Evolutionary conservation across 2,888 invertebrate species (phyloP).

Genomic region (Cheilosia grossa): DNA sequence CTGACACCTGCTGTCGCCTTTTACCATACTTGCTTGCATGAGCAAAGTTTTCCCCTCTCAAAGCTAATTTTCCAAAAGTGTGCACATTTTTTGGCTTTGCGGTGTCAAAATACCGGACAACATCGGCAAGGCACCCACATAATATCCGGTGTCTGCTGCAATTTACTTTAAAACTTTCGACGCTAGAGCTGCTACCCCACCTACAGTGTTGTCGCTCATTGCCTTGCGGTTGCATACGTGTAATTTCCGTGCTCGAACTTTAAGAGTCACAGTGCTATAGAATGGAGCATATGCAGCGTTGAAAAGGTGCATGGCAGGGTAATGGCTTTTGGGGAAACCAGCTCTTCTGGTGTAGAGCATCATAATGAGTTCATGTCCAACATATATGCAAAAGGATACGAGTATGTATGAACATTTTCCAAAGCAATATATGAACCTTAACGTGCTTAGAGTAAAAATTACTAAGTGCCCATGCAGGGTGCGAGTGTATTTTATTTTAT

Average conservation of each 20-base stretch:
- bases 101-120: slow-evolving; percentile 43
- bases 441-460: slow-evolving; percentile 3
- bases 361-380: slow-evolving; percentile 34
- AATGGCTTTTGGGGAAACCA: slow-evolving; percentile 37
- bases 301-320: slow-evolving; percentile 15
- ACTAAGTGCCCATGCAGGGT: slow-evolving; percentile 7
- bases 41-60: slow-evolving; percentile 10
- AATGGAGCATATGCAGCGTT: not conserved
- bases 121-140: slow-evolving; percentile 29
- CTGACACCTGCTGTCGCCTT: slow-evolving; percentile 57
- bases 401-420: too few relatives aligned
- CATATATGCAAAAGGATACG: not conserved
- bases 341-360: slow-evolving; percentile 16
- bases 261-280: slow-evolving; percentile 28
- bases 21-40: not conserved
- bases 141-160: slow-evolving; percentile 70
- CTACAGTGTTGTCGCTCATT: slow-evolving; percentile 41
- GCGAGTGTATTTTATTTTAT: not conserved
- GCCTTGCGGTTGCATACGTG: slow-evolving; percentile 59
- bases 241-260: slow-evolving; percentile 42
- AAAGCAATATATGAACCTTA: not conserved
- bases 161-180: slow-evolving; percentile 66
- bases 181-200: not conserved
- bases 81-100: slow-evolving; percentile 21
- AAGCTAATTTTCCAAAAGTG: slow-evolving; percentile 48